Base-by-base conservation (phyloP, 2,797 vertebrate species). In the Falco berigora region DNA sequence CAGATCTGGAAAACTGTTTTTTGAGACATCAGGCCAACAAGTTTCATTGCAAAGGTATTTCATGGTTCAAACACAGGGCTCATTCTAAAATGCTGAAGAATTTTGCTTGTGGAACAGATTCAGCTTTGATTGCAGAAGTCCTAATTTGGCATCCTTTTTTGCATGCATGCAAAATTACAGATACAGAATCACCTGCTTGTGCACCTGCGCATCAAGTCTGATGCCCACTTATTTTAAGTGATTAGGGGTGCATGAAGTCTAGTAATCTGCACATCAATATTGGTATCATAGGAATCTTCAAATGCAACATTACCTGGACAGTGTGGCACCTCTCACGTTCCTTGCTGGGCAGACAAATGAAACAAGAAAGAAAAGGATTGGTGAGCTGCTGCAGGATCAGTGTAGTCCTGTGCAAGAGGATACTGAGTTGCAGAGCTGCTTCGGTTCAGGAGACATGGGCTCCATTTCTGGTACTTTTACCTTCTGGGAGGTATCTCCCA, bases 11-110 rank as follows among this genome's bases (percentile, higher is more conserved):
- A 85, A 88, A 75, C 68, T 30, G 7, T 68, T 92, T 93, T 90
- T 90, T 46, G 83, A 86, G 58, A 88, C 24, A 34, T 64, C 23
- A 72, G 84, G 49, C 89, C 88, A 96, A 30, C 27, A 84, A 88
- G 20, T 90, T 86, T 95, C 74, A 80, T 36, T 90, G 81, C 61
- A 77, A 58, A 91, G 67, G 12, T 77, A 83, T 95, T 96, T 93
- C 28, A 50, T 80, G 64, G 68, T 89, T 94, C 78, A 88, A 64
- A 74, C 40, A 67, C 53, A 55, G 42, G 64, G 17, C 49, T 91
- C 13, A 18, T 58, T 94, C 50, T 81, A 91, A 86, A 75, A 69
- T 21, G 79, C 18, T 0, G 5, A 81, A 94, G 62, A 88, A 62
- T 90, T 91, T 92, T 91, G 28, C 84, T 47, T 50, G 8, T 36